phyloP scores from a whole-genome alignment of 2,113 vertebrate species.

The Prolemur simus region DNA sequence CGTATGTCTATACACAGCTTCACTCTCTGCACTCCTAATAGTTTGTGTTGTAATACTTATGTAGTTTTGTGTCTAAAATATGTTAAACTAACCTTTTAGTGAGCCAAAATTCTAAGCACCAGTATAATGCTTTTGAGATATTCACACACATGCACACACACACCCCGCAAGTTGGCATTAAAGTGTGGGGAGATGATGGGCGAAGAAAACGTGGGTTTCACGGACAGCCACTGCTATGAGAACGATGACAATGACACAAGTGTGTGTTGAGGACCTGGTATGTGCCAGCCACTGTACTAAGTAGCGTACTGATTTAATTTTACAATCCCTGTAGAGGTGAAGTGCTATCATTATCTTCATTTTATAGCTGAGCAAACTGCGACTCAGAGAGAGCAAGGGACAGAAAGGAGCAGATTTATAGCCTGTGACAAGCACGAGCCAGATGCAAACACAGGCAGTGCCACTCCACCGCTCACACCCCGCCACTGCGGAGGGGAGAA shows the following conservation, averaged over 20 bases:
- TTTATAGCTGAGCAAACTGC: neutral
- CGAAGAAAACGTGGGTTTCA: neutral
- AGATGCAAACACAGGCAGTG: neutral
- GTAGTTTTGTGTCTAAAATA: neutral
- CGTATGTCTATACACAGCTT: neutral
- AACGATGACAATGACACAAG: neutral
- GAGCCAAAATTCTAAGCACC: neutral
- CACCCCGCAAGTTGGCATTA: neutral
- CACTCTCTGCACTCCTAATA: neutral
- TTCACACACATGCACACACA: neutral
- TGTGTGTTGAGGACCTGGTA: neutral
- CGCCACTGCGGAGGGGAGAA: fast-evolving
- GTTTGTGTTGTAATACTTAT: neutral
- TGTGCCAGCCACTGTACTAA: neutral
- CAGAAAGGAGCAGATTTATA: neutral
- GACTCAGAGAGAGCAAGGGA: neutral
- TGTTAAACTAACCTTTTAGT: neutral
- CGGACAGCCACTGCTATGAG: fast-evolving
- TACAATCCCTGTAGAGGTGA: neutral
- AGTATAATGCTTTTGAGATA: neutral
- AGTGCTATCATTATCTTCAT: neutral
- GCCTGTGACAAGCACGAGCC: neutral
- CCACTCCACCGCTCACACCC: no score
- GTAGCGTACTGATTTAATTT: neutral
- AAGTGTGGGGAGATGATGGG: neutral